Conservation (phyloP, 2,113 vertebrate species). For the Turnix velox region DNA sequence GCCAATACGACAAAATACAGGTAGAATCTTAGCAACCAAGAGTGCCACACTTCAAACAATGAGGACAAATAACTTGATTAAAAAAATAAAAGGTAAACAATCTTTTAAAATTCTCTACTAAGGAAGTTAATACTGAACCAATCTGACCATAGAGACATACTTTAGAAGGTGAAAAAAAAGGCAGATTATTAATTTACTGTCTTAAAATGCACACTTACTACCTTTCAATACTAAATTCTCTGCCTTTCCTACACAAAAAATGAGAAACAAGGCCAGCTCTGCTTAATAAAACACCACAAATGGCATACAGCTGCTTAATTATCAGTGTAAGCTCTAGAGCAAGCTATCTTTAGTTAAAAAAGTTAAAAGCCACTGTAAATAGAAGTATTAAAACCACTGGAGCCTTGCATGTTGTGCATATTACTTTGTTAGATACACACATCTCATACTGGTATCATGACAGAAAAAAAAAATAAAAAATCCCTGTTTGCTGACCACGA, state of each 20-base stretch:
- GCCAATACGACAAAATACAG: background rate
- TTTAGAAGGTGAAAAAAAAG: background rate
- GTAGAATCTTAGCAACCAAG: background rate
- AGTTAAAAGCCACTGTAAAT: background rate
- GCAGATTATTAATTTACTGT: background rate
- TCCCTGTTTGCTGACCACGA: background rate
- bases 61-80: background rate
- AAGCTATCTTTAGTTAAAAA: background rate
- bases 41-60: fast-evolving
- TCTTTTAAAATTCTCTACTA: background rate
- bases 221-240: background rate
- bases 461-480: background rate
- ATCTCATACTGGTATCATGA: background rate
- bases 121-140: background rate
- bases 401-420: background rate
- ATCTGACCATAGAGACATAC: background rate
- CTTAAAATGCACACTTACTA: background rate
- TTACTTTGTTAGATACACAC: background rate
- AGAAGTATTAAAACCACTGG: background rate
- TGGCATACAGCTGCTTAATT: background rate
- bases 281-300: background rate
- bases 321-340: background rate
- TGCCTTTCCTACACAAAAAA: background rate
- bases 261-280: background rate
- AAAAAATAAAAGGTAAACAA: background rate